Evolutionary conservation across 2,797 vertebrate genomes (phyloP).

Genomic region (Lemur catta): DNA sequence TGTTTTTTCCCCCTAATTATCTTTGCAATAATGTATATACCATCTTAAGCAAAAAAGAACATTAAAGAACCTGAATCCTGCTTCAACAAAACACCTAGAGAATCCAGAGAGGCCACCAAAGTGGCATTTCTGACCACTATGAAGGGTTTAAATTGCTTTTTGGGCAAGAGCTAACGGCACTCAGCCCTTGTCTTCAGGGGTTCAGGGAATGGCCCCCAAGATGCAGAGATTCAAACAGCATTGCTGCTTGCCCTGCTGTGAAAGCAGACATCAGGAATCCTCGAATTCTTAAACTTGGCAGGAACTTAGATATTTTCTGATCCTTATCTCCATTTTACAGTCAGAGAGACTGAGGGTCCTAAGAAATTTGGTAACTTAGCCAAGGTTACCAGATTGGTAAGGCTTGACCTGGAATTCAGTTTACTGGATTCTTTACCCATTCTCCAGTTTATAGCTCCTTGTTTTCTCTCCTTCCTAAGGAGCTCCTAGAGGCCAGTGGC

Average conservation of each 20-base stretch:
- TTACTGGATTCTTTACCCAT: background rate
- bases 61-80: background rate
- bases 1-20: background rate
- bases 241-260: background rate
- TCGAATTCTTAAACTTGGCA: background rate
- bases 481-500: background rate
- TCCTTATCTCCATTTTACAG: background rate
- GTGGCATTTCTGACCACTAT: background rate
- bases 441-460: background rate
- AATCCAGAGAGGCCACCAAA: background rate
- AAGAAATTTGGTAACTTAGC: background rate
- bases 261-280: background rate
- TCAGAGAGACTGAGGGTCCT: background rate
- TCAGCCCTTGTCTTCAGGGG: background rate
- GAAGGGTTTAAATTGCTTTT: background rate
- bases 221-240: background rate
- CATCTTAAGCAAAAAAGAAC: background rate
- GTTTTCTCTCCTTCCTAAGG: background rate
- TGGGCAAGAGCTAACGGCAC: background rate
- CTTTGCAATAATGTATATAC: background rate
- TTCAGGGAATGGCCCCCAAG: background rate
- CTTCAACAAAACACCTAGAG: background rate
- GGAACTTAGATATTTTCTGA: background rate
- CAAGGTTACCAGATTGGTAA: background rate
- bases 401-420: background rate